Conservation (phyloP, 2,888 invertebrate species). For the Tachina lurida region DNA sequence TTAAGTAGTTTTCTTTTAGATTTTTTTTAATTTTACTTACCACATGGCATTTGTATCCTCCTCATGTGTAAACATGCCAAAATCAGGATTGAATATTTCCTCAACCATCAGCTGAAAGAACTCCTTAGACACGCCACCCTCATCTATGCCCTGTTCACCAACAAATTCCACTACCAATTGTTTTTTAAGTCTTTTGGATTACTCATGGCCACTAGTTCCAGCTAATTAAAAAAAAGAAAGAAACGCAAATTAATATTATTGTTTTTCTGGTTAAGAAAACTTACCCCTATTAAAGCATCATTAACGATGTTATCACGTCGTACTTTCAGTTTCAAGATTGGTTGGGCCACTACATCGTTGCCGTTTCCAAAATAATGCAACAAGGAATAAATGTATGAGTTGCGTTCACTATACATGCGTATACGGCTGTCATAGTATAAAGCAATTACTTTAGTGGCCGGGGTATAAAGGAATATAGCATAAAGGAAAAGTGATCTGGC, state of each 20-base stretch:
- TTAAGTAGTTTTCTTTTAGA: background rate
- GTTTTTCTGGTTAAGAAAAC: conserved; percentile 26
- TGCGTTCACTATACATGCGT: conserved; percentile 95
- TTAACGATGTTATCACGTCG: conserved; percentile 94
- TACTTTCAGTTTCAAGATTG: conserved; percentile 92
- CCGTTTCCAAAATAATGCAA: conserved; percentile 91
- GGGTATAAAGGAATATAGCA: conserved; percentile 95
- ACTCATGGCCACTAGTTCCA: conserved; percentile 96
- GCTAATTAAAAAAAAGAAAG: conserved; percentile 75
- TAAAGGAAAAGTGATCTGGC: conserved; percentile 91
- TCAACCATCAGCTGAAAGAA: conserved; percentile 97
- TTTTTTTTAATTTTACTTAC: conserved; percentile 82
- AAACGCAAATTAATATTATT: background rate
- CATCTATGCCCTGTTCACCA: conserved; percentile 97
- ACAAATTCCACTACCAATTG: conserved; percentile 98
- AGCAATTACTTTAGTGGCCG: conserved; percentile 95
- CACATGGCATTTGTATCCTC: conserved; percentile 88
- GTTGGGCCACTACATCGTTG: conserved; percentile 91
- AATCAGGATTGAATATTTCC: conserved; percentile 97
- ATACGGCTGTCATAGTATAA: conserved; percentile 97
- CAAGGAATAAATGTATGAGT: conserved; percentile 89
- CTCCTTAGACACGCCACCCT: conserved; percentile 98
- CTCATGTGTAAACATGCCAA: conserved; percentile 92
- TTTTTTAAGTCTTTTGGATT: conserved; percentile 96
- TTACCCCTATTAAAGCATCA: conserved; percentile 92